phyloP scores from a whole-genome alignment of 2,888 invertebrate species.

The Crepidodera aurea region DNA sequence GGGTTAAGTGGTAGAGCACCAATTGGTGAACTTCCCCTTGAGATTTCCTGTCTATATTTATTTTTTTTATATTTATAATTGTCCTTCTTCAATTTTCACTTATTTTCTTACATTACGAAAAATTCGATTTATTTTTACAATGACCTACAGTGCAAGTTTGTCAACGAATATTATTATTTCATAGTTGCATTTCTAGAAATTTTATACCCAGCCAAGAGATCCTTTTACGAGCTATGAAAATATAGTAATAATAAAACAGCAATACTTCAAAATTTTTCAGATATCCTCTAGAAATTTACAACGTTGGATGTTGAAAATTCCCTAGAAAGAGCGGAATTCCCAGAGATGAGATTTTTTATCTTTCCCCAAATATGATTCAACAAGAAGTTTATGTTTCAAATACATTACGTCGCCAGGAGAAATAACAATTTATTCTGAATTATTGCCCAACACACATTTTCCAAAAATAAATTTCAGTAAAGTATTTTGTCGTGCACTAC shows the following conservation, averaged over 20 bases:
- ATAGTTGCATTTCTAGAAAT: constrained; percentile 1
- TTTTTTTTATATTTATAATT: no score
- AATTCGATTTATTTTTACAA: no score
- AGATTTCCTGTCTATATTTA: no score
- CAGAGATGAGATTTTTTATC: constrained; percentile 20
- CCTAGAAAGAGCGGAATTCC: constrained; percentile 13
- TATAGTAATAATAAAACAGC: constrained; percentile 10
- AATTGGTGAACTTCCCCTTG: no score
- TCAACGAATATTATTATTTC: neutral
- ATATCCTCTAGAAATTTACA: constrained; percentile 3
- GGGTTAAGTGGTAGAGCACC: no score
- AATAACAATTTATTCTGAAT: constrained; percentile 30
- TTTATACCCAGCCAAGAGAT: neutral
- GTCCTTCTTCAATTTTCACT: no score
- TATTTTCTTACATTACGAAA: no score
- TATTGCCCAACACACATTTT: constrained; percentile 28
- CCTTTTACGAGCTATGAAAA: constrained; percentile 10
- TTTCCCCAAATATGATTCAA: constrained; percentile 23
- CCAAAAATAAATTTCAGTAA: constrained; percentile 24
- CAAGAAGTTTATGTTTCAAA: constrained; percentile 31
- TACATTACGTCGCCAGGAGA: constrained; percentile 31
- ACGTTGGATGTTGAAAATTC: constrained; percentile 12
- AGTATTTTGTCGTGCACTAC: constrained; percentile 27
- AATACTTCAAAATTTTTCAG: constrained; percentile 11
- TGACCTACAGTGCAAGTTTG: constrained; percentile 1